phyloP scores from a whole-genome alignment of 2,888 invertebrate genomes.

The Cryptus armator region DNA sequence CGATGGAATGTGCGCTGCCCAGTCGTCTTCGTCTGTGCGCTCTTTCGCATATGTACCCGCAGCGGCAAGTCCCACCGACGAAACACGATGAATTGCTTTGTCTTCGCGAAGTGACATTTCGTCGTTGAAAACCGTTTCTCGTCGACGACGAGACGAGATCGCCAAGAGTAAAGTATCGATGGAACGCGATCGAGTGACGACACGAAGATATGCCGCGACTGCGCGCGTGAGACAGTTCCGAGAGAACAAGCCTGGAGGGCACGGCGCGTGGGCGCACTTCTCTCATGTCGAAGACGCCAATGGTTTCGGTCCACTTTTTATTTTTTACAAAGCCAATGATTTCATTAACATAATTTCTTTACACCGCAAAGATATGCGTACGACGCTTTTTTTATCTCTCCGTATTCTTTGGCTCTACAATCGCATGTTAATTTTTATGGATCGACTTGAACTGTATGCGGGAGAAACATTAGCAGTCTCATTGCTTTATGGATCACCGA shows the following conservation, averaged over 20 bases:
- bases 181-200: constrained; percentile 54
- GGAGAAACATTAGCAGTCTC: background rate
- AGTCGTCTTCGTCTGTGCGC: constrained; percentile 59
- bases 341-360: constrained; percentile 58
- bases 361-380: background rate
- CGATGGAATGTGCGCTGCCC: constrained; percentile 80
- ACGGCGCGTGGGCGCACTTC: constrained; percentile 45
- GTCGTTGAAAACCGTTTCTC: constrained; percentile 69
- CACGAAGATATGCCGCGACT: constrained; percentile 40
- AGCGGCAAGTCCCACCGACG: constrained; percentile 32
- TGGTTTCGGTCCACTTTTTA: constrained; percentile 13
- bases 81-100: constrained; percentile 80
- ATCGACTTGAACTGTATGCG: background rate
- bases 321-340: constrained; percentile 18
- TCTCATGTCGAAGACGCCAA: background rate
- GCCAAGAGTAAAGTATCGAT: constrained; percentile 23
- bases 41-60: constrained; percentile 25
- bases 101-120: constrained; percentile 80
- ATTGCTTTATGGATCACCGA: constrained; percentile 23
- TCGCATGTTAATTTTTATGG: constrained; percentile 36
- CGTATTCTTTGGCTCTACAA: constrained; percentile 9
- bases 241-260: constrained; percentile 50
- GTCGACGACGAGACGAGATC: constrained; percentile 26
- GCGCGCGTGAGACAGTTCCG: constrained; percentile 38
- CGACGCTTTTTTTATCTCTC: background rate